phyloP scores from a whole-genome alignment of 2,797 vertebrate genomes.

The Myiotriccus ornatus region DNA sequence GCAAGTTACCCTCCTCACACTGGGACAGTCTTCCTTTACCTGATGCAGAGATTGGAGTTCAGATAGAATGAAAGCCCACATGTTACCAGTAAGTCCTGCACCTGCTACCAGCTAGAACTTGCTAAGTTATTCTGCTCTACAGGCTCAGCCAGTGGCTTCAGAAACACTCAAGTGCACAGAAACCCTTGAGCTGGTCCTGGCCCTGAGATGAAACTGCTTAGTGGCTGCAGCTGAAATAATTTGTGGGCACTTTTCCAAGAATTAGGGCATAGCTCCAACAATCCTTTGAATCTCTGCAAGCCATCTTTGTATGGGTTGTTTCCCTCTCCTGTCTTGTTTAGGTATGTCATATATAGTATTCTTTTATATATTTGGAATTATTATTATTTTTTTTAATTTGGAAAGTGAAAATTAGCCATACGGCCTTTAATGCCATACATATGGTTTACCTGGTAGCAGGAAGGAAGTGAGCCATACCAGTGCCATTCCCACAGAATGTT shows the following conservation, averaged over 20 bases:
- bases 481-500: neutral
- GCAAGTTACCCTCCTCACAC: neutral
- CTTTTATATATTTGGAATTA: neutral
- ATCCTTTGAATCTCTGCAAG: neutral
- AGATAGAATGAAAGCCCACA: neutral
- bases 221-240: neutral
- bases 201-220: neutral
- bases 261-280: neutral
- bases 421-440: neutral
- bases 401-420: neutral
- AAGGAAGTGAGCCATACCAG: neutral
- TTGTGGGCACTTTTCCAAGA: neutral
- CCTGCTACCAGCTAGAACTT: neutral
- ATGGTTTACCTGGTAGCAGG: neutral
- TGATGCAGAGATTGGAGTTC: neutral
- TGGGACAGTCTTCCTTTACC: neutral
- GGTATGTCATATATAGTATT: neutral
- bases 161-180: neutral
- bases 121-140: neutral
- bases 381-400: neutral
- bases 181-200: neutral
- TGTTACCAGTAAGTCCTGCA: neutral
- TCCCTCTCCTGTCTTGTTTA: neutral
- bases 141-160: neutral
- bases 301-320: neutral